Evolutionary conservation across 2,113 vertebrate genomes (phyloP).

Genomic region (Chamaea fasciata): DNA sequence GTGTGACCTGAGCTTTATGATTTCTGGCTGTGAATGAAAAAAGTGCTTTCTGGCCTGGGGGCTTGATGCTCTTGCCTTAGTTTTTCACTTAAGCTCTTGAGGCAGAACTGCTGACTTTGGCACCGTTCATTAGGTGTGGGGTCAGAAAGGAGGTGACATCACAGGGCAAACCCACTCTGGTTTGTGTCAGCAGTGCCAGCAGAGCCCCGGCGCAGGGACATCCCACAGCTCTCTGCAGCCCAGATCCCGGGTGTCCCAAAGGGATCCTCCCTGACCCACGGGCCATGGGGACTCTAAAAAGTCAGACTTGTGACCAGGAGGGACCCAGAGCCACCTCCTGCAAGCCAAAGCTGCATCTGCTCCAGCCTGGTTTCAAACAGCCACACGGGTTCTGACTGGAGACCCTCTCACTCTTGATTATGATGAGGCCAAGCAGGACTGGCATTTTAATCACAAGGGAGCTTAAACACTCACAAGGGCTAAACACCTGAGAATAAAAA

Average conservation of each 20-base stretch:
- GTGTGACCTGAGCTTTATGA: background rate
- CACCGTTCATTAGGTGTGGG: background rate
- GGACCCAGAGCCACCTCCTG: background rate
- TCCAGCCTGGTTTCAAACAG: background rate
- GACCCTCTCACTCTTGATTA: background rate
- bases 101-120: background rate
- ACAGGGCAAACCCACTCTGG: background rate
- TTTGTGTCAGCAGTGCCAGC: background rate
- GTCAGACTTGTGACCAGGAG: background rate
- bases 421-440: background rate
- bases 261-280: background rate
- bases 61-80: background rate
- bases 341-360: background rate
- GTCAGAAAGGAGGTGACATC: background rate
- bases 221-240: background rate
- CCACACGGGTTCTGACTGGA: rapidly evolving
- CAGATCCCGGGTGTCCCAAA: background rate
- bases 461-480: background rate
- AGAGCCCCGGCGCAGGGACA: background rate
- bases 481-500: slow-evolving; percentile 21
- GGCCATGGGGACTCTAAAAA: background rate
- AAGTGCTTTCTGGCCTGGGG: background rate
- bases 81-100: background rate
- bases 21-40: background rate
- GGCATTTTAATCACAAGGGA: background rate